phyloP scores from a whole-genome alignment of 2,888 invertebrate species.

The Aphidius colemani region DNA sequence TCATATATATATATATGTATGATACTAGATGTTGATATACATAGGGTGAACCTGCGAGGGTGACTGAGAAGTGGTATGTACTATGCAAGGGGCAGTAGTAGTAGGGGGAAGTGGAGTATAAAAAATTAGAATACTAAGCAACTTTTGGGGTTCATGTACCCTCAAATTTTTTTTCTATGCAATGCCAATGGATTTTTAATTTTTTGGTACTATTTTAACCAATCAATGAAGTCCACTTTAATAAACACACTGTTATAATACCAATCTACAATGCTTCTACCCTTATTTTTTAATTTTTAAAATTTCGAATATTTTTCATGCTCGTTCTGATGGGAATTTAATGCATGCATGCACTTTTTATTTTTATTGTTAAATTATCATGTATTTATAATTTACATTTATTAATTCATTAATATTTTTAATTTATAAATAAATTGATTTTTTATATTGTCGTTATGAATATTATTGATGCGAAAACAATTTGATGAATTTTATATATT shows the following conservation, averaged over 20 bases:
- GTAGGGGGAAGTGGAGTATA: conserved; percentile 20
- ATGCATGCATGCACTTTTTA: too few relatives aligned
- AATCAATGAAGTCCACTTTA: conserved; percentile 56
- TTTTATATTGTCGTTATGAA: too few relatives aligned
- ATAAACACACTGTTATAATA: conserved; percentile 27
- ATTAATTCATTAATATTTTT: too few relatives aligned
- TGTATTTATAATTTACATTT: too few relatives aligned
- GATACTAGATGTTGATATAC: conserved; percentile 24
- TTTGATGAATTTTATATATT: too few relatives aligned
- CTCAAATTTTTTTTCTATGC: conserved; percentile 39
- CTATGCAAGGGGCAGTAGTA: too few relatives aligned
- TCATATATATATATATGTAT: too few relatives aligned
- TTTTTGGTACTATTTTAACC: conserved; percentile 36
- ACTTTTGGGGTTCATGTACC: conserved; percentile 52
- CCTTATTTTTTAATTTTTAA: background rate
- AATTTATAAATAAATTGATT: too few relatives aligned
- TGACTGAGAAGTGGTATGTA: conserved; percentile 36
- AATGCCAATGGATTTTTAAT: conserved; percentile 44
- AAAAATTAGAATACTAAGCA: conserved; percentile 27
- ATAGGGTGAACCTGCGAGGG: conserved; percentile 42
- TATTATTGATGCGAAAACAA: too few relatives aligned
- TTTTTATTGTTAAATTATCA: too few relatives aligned
- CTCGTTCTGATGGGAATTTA: too few relatives aligned
- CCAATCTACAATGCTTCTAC: background rate
- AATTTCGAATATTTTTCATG: too few relatives aligned